A percentile compares a stretch with the other conserved stretches of the same genome.
These are phyloP conservation scores for Camponotus fellah DNA, from an alignment of 2,888 invertebrate species.

Conservation along the genomic window DNA sequence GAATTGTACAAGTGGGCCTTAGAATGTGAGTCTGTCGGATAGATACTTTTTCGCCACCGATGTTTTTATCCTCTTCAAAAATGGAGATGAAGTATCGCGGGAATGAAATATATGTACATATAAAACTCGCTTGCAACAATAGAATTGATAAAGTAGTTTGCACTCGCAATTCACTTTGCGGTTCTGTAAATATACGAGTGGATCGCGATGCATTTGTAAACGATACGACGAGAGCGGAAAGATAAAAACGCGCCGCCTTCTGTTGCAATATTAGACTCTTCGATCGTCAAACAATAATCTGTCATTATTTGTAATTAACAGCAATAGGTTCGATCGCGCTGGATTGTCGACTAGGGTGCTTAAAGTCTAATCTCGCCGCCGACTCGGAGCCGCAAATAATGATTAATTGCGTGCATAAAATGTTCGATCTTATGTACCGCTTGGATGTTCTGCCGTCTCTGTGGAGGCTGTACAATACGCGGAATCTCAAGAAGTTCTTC, in stretches of 20 bases:
- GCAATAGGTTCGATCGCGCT: slow-evolving; percentile 94
- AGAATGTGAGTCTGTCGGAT: slow-evolving; percentile 89
- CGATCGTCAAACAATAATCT: neutral
- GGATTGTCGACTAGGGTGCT: slow-evolving; percentile 93
- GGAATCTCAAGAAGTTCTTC: slow-evolving; percentile 90
- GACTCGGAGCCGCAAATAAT: slow-evolving; percentile 91
- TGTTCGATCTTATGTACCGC: slow-evolving; percentile 92
- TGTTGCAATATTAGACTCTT: neutral
- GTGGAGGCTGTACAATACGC: slow-evolving; percentile 91
- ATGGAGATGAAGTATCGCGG: neutral
- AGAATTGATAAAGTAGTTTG: slow-evolving; percentile 33
- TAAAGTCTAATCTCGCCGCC: slow-evolving; percentile 87
- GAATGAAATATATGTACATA: neutral
- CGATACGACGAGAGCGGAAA: neutral
- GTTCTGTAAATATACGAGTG: neutral
- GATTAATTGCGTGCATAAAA: slow-evolving; percentile 92
- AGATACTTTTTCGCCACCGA: neutral
- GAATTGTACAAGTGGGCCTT: slow-evolving; percentile 94
- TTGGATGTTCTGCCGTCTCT: slow-evolving; percentile 92
- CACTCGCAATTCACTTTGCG: slow-evolving; percentile 30
- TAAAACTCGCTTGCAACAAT: slow-evolving; percentile 18
- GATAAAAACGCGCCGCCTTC: slow-evolving; percentile 1
- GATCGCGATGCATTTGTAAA: slow-evolving; percentile 22
- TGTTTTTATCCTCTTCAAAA: slow-evolving; percentile 28
- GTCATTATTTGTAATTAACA: slow-evolving; percentile 79